Percentiles rank a stretch among this genome's conserved stretches.
phyloP scores from a whole-genome alignment of 2,797 vertebrate species.

The Sphenodon punctatus region DNA sequence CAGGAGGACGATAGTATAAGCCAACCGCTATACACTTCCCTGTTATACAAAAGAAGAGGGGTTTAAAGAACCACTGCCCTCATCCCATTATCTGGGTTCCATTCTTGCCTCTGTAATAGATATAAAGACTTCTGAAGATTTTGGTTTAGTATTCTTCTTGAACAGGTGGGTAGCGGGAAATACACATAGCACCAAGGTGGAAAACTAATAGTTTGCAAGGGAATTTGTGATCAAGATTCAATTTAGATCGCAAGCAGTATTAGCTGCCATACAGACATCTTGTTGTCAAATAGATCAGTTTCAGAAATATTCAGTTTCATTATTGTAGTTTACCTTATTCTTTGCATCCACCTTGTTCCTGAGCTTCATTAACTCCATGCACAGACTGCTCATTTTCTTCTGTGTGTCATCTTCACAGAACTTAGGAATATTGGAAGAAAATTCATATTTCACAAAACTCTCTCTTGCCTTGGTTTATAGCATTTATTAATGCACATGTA shows the following conservation, averaged over 20 bases:
- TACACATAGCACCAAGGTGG: background rate
- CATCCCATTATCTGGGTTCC: background rate
- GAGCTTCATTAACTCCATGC: slow-evolving; percentile 89
- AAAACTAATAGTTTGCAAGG: background rate
- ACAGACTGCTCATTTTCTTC: slow-evolving; percentile 88
- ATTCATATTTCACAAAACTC: background rate
- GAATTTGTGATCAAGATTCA: background rate
- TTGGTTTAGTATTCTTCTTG: background rate
- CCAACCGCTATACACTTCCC: no score
- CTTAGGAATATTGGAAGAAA: slow-evolving; percentile 62
- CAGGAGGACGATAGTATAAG: no score
- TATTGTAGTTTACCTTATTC: slow-evolving; percentile 78
- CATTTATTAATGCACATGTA: no score
- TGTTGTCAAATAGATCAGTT: no score
- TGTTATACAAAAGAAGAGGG: no score
- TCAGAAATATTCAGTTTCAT: background rate
- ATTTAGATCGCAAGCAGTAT: background rate
- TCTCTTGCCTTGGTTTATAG: no score
- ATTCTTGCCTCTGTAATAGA: background rate
- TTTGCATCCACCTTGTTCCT: slow-evolving; percentile 86
- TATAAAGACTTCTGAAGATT: background rate
- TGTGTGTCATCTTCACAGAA: slow-evolving; percentile 88
- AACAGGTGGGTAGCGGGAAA: background rate
- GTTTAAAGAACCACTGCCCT: no score
- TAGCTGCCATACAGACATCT: no score